A percentile compares a stretch with the other conserved stretches of the same genome.
These are phyloP conservation scores for Phorcus lineatus DNA, from an alignment of 2,888 invertebrate species.

Conservation along the genomic window DNA sequence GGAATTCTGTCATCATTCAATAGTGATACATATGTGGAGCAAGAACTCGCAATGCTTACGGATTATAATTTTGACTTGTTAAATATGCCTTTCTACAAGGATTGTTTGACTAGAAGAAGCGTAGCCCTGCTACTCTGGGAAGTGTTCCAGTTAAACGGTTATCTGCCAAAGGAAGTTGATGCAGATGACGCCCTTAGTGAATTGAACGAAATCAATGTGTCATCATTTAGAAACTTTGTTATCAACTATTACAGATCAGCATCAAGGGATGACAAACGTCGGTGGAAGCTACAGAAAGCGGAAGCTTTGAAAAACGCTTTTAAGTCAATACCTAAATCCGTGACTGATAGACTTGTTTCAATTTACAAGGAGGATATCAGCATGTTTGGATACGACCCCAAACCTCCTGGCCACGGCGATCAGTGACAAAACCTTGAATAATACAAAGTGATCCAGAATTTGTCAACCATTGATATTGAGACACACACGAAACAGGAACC, in stretches of 20 bases:
- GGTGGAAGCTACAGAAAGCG: constrained; percentile 32
- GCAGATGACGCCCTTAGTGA: not conserved
- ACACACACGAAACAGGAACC: too few relatives aligned
- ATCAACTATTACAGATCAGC: not conserved
- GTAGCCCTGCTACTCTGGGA: not conserved
- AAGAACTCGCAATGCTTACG: constrained; percentile 9
- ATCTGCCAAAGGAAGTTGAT: not conserved
- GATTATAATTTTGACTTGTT: constrained; percentile 19
- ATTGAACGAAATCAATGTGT: not conserved
- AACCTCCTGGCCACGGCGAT: not conserved
- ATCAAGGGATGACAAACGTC: constrained; percentile 28
- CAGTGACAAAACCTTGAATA: too few relatives aligned
- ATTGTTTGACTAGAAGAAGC: not conserved
- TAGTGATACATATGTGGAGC: not conserved
- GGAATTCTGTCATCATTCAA: too few relatives aligned
- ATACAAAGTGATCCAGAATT: too few relatives aligned
- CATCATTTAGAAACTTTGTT: constrained; percentile 26
- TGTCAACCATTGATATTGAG: too few relatives aligned
- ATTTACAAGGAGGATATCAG: constrained; percentile 43
- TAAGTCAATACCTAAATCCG: constrained; percentile 26
- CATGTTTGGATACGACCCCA: constrained; percentile 40
- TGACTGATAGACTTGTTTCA: constrained; percentile 30
- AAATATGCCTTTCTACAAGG: not conserved
- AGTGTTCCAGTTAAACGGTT: constrained; percentile 18
- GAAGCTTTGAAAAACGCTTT: constrained; percentile 37